A percentile compares a stretch with the other conserved stretches of the same genome.
Evolutionary conservation across 2,113 vertebrate genomes (phyloP).

Genomic region (Montifringilla adamsi): DNA sequence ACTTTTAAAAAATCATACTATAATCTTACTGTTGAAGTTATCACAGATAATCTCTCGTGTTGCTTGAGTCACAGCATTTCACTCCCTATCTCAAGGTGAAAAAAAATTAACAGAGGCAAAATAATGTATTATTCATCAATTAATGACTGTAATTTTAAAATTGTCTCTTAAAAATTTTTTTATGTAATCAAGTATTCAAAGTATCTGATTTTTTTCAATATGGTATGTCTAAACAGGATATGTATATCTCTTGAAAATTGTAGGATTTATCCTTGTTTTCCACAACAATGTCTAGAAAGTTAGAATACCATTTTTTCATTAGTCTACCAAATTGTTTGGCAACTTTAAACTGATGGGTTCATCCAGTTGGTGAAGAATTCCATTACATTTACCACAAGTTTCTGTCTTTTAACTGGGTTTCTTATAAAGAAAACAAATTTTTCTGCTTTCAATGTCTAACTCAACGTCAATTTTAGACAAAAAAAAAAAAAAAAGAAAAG

Average conservation of each 20-base stretch:
- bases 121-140: not conserved
- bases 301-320: not conserved
- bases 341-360: not conserved
- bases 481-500: not conserved
- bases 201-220: not conserved
- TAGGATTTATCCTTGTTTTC: slow-evolving; percentile 4
- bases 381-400: not conserved
- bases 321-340: not conserved
- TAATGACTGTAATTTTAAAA: not conserved
- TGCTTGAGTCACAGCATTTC: not conserved
- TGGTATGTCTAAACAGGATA: not conserved
- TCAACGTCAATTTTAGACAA: not conserved
- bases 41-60: not conserved
- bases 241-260: slow-evolving; percentile 1
- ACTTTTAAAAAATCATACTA: not conserved
- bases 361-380: not conserved
- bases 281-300: not conserved
- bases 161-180: not conserved
- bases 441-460: not conserved
- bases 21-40: not conserved
- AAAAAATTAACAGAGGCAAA: not conserved
- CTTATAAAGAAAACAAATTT: not conserved
- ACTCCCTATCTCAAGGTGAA: not conserved
- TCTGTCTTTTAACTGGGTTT: not conserved
- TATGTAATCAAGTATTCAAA: not conserved